Evolutionary conservation across 2,113 vertebrate species (phyloP).

Genomic region (Raphicerus campestris): DNA sequence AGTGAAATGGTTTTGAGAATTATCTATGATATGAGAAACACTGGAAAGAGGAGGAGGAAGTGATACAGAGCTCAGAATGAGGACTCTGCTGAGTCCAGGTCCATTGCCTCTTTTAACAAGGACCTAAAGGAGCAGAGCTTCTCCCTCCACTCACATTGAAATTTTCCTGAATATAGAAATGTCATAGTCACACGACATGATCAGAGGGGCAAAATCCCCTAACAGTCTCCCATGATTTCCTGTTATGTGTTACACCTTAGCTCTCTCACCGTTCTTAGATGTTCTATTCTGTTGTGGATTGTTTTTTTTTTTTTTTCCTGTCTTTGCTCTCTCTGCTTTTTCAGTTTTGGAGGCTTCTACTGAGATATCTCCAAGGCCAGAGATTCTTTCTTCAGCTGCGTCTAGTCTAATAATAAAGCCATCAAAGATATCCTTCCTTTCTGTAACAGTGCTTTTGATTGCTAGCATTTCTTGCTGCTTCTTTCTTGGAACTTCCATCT

Average conservation of each 20-base stretch:
- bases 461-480: neutral
- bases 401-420: neutral
- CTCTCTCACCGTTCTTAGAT: neutral
- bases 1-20: neutral
- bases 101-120: neutral
- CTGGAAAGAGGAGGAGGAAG: neutral
- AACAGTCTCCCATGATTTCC: neutral
- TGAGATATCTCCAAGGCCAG: neutral
- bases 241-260: neutral
- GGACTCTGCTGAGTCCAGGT: rapidly evolving
- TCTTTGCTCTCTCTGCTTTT: neutral
- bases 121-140: neutral
- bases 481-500: neutral
- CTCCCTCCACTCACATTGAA: neutral
- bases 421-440: neutral
- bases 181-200: neutral
- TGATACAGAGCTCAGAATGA: neutral
- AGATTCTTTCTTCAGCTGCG: neutral
- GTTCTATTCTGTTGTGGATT: neutral
- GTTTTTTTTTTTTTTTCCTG: rapidly evolving
- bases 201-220: neutral
- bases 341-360: neutral
- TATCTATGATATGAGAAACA: neutral
- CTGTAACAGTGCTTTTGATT: neutral
- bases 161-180: neutral